These are phyloP conservation scores for Apteryx mantelli DNA, from an alignment of 2,113 vertebrate genomes.

Conservation along the genomic window DNA sequence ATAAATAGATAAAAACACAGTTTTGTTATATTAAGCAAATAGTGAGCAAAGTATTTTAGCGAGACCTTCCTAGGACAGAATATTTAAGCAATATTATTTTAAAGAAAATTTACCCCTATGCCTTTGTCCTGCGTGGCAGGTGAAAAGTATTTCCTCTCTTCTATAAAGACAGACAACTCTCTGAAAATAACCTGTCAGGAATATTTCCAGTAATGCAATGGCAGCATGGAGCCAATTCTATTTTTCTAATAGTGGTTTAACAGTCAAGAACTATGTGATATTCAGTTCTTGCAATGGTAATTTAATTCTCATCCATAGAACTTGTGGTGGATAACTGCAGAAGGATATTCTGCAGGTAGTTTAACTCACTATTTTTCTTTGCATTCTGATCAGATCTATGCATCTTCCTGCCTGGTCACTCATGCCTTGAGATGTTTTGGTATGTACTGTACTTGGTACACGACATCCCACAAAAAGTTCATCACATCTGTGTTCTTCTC, in stretches of 20 bases:
- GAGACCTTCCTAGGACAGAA: background rate
- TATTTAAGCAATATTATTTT: background rate
- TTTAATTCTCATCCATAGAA: background rate
- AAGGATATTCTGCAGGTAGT: background rate
- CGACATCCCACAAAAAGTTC: background rate
- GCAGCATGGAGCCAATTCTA: background rate
- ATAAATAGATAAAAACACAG: constrained; percentile 37
- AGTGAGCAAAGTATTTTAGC: background rate
- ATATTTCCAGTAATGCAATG: background rate
- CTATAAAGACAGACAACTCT: background rate
- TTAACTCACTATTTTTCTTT: background rate
- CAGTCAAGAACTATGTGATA: background rate
- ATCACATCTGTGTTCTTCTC: background rate
- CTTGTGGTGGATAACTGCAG: background rate
- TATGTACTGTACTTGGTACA: background rate
- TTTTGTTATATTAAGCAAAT: constrained; percentile 27
- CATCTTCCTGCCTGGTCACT: background rate
- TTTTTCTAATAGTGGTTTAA: background rate
- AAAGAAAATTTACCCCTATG: background rate
- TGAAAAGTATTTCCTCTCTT: background rate
- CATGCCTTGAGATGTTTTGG: background rate
- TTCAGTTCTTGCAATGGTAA: background rate
- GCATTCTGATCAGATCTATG: background rate
- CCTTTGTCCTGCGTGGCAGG: background rate
- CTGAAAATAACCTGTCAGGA: background rate